Conservation (phyloP, 23 tunicate genomes). For the Trididemnum nubilum region DNA sequence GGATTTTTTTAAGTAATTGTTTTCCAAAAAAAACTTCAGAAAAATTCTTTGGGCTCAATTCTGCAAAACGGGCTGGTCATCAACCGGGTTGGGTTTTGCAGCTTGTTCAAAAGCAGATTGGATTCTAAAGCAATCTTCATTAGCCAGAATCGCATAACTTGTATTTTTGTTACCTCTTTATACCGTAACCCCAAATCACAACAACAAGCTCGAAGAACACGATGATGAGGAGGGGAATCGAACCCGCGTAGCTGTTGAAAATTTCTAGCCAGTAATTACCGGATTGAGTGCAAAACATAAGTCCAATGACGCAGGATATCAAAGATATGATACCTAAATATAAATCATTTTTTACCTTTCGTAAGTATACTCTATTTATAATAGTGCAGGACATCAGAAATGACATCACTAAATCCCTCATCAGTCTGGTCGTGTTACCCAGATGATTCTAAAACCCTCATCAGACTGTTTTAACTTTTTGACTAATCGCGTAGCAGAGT, state of each 20-base stretch:
- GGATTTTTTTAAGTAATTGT: no score
- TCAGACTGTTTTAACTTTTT: no score
- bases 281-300: slow-evolving; percentile 77
- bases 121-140: no score
- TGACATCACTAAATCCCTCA: neutral
- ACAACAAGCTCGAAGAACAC: slow-evolving; percentile 82
- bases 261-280: slow-evolving; percentile 99
- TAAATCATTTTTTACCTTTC: no score
- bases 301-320: slow-evolving; percentile 71
- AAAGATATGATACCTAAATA: slow-evolving; percentile 66
- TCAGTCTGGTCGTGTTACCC: neutral
- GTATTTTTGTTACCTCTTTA: slow-evolving; percentile 76
- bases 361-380: neutral
- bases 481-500: no score
- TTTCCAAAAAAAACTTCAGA: no score
- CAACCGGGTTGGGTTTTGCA: no score
- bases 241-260: slow-evolving; percentile 91
- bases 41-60: no score
- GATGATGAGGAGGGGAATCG: slow-evolving; percentile 88
- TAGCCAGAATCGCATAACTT: no score
- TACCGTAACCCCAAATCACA: slow-evolving; percentile 81
- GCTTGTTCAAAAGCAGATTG: no score
- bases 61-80: no score
- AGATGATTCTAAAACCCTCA: neutral
- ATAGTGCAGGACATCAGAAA: neutral